These are phyloP conservation scores for Phaethornis superciliosus DNA, from an alignment of 2,113 vertebrate genomes.

Conservation along the genomic window DNA sequence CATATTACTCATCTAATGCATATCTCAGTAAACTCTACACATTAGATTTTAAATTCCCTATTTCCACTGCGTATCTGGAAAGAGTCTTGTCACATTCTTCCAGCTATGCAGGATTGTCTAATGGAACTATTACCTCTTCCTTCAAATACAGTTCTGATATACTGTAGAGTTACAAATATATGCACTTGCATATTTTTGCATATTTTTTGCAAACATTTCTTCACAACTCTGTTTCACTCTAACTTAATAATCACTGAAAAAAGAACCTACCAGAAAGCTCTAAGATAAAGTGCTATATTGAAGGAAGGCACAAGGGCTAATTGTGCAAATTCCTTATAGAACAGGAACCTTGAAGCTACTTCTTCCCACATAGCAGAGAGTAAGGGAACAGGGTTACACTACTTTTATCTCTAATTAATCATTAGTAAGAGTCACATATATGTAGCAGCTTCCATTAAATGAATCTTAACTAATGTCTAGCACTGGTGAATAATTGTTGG, in stretches of 20 bases:
- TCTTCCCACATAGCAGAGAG: background rate
- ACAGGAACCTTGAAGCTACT: background rate
- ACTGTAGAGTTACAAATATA: background rate
- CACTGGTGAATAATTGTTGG: background rate
- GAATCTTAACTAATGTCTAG: background rate
- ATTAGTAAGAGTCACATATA: background rate
- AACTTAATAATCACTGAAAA: background rate
- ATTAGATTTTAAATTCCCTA: background rate
- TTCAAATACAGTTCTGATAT: background rate
- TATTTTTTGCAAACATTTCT: background rate
- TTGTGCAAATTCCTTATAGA: background rate
- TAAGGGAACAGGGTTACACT: background rate
- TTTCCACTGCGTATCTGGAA: background rate
- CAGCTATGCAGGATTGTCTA: background rate
- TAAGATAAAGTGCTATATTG: background rate
- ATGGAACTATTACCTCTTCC: background rate
- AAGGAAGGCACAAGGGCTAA: background rate
- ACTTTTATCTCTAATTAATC: background rate
- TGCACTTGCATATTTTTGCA: rapidly evolving
- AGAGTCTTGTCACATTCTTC: background rate
- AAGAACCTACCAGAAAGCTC: background rate
- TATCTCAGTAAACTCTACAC: background rate
- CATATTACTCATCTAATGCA: background rate
- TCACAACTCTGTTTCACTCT: background rate
- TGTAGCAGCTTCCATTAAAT: background rate